A percentile compares a stretch with the other conserved stretches of the same genome.
Conservation (phyloP, 2,888 invertebrate species). For the Dromius quadrimaculatus region DNA sequence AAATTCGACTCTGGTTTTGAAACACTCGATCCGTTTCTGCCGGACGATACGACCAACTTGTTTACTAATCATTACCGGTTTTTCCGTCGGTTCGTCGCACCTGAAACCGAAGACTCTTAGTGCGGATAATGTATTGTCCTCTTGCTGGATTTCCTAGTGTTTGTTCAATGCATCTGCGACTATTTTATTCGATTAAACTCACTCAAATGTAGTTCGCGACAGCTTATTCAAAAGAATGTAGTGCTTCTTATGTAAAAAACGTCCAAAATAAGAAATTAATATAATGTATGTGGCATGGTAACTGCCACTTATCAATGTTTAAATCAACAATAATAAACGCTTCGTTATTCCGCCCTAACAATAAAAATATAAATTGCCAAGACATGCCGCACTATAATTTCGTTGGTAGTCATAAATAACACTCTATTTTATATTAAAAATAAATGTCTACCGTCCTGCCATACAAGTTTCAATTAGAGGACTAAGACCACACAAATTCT, state of each 20-base stretch:
- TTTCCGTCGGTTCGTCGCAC: conserved; percentile 18
- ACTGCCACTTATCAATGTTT: conserved; percentile 17
- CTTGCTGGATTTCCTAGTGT: conserved; percentile 11
- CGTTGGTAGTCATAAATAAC: conserved; percentile 26
- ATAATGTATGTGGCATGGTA: too few species aligned
- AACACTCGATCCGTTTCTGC: conserved; percentile 25
- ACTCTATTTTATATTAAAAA: conserved; percentile 28
- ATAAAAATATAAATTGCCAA: conserved; percentile 29
- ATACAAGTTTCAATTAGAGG: conserved; percentile 37
- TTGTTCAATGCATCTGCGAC: conserved; percentile 10
- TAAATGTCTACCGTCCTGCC: not conserved
- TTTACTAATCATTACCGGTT: conserved; percentile 48
- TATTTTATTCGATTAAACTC: too few species aligned
- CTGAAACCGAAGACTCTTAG: conserved; percentile 32
- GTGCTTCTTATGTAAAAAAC: too few species aligned
- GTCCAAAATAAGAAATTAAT: too few species aligned
- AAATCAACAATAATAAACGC: conserved; percentile 36
- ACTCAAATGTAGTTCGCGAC: too few species aligned
- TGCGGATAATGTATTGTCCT: conserved; percentile 29
- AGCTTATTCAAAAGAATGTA: too few species aligned
- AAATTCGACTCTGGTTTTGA: conserved; percentile 38
- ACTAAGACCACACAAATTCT: conserved; percentile 46
- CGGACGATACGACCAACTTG: conserved; percentile 23
- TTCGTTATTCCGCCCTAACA: conserved; percentile 16
- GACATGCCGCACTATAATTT: conserved; percentile 35